A percentile compares a stretch with the other conserved stretches of the same genome.
These are phyloP conservation scores for Sebastes nivosus DNA, from an alignment of 2,797 vertebrate genomes.

Conservation along the genomic window DNA sequence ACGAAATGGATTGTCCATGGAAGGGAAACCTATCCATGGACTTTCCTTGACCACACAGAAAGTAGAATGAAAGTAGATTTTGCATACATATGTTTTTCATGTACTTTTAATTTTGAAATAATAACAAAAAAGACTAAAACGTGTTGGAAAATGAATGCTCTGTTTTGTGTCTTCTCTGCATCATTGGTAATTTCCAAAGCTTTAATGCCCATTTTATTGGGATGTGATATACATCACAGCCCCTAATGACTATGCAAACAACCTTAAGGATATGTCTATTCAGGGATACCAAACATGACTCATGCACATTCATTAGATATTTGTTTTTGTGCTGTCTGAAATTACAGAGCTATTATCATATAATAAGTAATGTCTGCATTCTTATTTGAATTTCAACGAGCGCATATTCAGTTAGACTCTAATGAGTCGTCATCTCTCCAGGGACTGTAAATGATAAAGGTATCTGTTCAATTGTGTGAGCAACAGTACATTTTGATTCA, in stretches of 20 bases:
- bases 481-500: not conserved
- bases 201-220: not conserved
- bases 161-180: not conserved
- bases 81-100: not conserved
- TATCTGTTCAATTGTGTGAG: not conserved
- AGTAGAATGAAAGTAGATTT: not conserved
- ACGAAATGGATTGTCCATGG: too few relatives aligned
- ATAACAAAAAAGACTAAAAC: not conserved
- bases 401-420: slow-evolving; percentile 14
- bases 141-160: fast-evolving
- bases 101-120: not conserved
- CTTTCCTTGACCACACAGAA: too few relatives aligned
- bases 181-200: not conserved
- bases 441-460: slow-evolving; percentile 1
- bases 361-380: slow-evolving; percentile 15
- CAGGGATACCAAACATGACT: not conserved
- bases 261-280: not conserved
- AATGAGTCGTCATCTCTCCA: slow-evolving; percentile 17
- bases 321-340: slow-evolving; percentile 20
- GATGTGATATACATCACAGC: not conserved
- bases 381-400: slow-evolving; percentile 35
- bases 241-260: not conserved
- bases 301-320: slow-evolving; percentile 7
- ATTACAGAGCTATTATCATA: slow-evolving; percentile 24
- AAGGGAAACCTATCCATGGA: too few relatives aligned